A percentile compares a stretch with the other conserved stretches of the same genome.
Evolutionary conservation across 2,888 invertebrate genomes (phyloP).

Genomic region (Amphimallon solstitiale): DNA sequence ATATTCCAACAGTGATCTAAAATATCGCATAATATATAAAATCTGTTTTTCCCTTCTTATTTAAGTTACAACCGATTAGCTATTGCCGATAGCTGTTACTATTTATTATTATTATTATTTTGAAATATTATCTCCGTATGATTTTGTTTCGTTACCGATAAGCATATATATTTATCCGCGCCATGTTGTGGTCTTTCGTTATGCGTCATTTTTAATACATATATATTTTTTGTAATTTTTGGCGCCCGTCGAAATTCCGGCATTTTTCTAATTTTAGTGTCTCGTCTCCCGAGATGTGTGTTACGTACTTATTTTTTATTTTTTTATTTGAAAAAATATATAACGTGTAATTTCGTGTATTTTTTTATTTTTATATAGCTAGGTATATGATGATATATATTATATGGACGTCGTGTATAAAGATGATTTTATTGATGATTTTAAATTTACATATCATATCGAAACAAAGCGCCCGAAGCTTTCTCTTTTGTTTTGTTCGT

Average conservation of each 20-base stretch:
- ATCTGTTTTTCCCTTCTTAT: too few species aligned
- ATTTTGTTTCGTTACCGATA: constrained; percentile 9
- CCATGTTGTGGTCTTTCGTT: constrained; percentile 12
- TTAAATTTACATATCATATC: constrained; percentile 30
- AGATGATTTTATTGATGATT: neutral
- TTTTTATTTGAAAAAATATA: neutral
- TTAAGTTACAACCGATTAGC: constrained; percentile 3
- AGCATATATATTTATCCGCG: neutral
- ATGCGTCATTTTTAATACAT: neutral
- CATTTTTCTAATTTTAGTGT: neutral
- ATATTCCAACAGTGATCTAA: constrained; percentile 44
- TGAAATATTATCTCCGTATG: constrained; percentile 6
- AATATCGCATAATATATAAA: constrained; percentile 16
- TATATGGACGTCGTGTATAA: too few species aligned
- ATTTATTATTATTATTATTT: too few species aligned
- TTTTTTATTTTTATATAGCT: too few species aligned
- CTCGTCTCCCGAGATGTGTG: neutral
- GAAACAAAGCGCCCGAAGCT: constrained; percentile 19
- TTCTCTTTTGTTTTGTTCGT: neutral
- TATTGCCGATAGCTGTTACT: neutral
- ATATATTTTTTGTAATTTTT: neutral
- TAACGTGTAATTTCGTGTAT: too few species aligned
- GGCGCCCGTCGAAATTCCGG: too few species aligned
- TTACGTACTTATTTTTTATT: constrained; percentile 19
- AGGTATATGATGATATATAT: too few species aligned